Conservation (phyloP, 2,888 invertebrate species). For the Caenorhabditis virilis region DNA sequence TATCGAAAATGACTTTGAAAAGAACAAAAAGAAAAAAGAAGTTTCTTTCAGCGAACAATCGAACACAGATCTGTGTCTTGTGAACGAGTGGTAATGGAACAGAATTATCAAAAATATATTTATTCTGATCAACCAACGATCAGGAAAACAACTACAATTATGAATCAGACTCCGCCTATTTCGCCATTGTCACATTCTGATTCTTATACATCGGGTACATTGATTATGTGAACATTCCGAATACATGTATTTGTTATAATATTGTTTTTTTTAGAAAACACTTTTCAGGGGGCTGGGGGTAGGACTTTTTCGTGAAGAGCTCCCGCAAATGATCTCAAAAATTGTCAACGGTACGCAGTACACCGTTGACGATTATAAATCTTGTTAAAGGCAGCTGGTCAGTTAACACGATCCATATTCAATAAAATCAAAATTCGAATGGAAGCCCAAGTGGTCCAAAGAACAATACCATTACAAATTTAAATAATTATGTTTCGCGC, state of each 20-base stretch:
- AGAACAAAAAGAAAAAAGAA: no score
- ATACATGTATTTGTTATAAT: background rate
- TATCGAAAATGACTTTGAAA: background rate
- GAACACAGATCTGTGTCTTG: constrained; percentile 26
- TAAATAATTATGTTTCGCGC: no score
- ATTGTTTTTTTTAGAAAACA: background rate
- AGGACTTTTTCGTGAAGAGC: background rate
- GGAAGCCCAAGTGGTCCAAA: no score
- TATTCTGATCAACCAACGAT: background rate
- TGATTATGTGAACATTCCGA: constrained; percentile 29
- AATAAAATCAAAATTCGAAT: no score
- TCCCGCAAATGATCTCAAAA: background rate
- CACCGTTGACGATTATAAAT: no score
- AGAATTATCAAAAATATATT: constrained; percentile 2
- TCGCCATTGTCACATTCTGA: constrained; percentile 27
- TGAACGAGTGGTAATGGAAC: constrained; percentile 14
- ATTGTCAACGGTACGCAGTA: no score
- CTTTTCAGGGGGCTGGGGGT: background rate
- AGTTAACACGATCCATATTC: no score
- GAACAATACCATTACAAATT: no score
- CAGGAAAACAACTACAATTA: background rate
- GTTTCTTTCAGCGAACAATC: constrained; percentile 36
- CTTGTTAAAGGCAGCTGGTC: no score
- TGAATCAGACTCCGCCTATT: constrained; percentile 22
- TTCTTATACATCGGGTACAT: constrained; percentile 36